Base-by-base conservation (phyloP, 2,888 invertebrate genomes). In the Standfussiana lucernea region DNA sequence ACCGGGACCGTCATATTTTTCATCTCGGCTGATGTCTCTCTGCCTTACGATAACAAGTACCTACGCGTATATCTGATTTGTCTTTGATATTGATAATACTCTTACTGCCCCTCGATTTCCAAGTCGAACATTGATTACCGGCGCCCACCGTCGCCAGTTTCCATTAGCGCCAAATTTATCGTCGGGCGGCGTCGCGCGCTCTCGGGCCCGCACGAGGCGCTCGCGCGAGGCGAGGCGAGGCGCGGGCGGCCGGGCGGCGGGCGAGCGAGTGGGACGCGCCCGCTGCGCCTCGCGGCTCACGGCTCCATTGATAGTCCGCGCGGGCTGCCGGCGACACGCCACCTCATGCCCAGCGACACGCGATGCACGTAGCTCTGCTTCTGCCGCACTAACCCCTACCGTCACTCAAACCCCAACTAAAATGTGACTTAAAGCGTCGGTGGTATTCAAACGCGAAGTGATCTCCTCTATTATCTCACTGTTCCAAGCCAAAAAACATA, bases 161-260 rank as follows among this genome's bases (percentile, higher is more conserved):
- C 94, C 91, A 95, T 96, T 95, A 95, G 96, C 95, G 96, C 96
- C 96, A 96, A 96, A 96, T 95, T 95, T 95, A 96, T 94, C 96
- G 94, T 96, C 96, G 96, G 95, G 93, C 90, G 91, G 91, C 92
- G 93, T 95, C 96, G 96, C 92, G 91, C 88, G 88, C 88, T 80
- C 88, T 95, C 95, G 95, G 93, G 70, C 72, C 67, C 84, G 80
- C 85, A 88, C 71, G 75, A 86, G 82, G 84, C 91, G 78, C 78
- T 68, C 78, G 79, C 77, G 82, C 77, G 84, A 81, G 32, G 42
- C 61, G 76, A 86, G 84, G 83, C 91, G 92, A 91, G 92, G 77
- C 80, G 80, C 80, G 80, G 80, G 84, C 81, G 86, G 87, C 87
- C 89, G 87, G 85, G 85, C 87, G 86, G 77, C 86, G 90, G 91